A percentile compares a stretch with the other conserved stretches of the same genome.
These are phyloP conservation scores for Zaprionus inermis DNA, from an alignment of 1,140 invertebrate genomes.

Conservation along the genomic window DNA sequence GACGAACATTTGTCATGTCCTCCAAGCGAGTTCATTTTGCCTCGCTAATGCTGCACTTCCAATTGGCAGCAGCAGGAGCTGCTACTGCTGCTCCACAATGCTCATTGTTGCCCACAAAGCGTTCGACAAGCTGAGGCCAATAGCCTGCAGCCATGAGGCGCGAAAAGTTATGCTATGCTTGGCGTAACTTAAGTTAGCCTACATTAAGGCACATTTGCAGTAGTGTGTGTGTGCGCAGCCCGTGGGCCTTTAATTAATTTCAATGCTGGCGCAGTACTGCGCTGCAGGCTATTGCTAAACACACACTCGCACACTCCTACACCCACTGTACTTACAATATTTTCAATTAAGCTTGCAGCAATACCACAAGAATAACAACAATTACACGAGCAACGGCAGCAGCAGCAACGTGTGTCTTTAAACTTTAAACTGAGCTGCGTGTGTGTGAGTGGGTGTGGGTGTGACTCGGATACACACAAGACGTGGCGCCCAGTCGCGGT, in stretches of 20 bases:
- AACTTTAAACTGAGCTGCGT: constrained; percentile 25
- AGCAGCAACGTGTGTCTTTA: constrained; percentile 1
- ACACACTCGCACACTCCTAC: constrained; percentile 58
- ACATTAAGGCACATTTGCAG: constrained; percentile 8
- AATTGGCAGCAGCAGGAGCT: constrained; percentile 8
- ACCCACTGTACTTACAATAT: constrained; percentile 61
- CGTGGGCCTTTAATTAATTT: constrained; percentile 74
- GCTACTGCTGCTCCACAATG: background rate
- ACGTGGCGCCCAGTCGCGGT: constrained; percentile 26
- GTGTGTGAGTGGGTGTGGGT: constrained; percentile 8
- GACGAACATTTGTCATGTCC: constrained; percentile 5
- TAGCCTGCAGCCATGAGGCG: constrained; percentile 69
- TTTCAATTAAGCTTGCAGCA: constrained; percentile 79
- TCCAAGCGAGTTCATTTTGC: background rate
- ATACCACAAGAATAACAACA: constrained; percentile 78
- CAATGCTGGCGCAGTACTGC: constrained; percentile 66
- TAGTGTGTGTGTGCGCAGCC: constrained; percentile 28
- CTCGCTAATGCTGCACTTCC: background rate
- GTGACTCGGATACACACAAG: constrained; percentile 8
- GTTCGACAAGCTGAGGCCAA: constrained; percentile 32
- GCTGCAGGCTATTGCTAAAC: constrained; percentile 65
- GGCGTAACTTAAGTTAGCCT: constrained; percentile 27
- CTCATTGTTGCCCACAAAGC: background rate
- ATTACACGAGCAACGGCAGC: constrained; percentile 56
- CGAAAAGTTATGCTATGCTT: constrained; percentile 61